phyloP scores from a whole-genome alignment of 2,113 vertebrate genomes.

The Pavo muticus region DNA sequence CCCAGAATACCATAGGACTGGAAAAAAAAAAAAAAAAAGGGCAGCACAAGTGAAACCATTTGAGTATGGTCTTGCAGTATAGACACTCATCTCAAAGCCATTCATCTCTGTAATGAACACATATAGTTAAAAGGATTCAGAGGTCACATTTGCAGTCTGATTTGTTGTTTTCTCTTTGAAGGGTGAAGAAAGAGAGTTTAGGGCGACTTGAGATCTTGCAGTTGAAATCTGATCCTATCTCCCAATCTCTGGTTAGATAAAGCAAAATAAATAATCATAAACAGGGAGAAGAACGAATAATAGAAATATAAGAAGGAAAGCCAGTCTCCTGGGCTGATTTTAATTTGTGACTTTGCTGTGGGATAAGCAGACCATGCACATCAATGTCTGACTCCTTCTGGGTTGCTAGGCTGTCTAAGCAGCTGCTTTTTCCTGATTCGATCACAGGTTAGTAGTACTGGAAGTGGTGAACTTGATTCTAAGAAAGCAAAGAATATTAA shows the following conservation, averaged over 20 bases:
- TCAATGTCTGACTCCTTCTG: rapidly evolving
- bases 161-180: background rate
- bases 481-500: background rate
- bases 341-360: background rate
- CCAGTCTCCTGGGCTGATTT: background rate
- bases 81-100: too few species aligned
- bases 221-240: background rate
- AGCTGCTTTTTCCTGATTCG: background rate
- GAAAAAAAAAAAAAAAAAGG: background rate
- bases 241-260: background rate
- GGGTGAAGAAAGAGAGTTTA: background rate
- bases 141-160: background rate
- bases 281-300: background rate
- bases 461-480: background rate
- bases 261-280: constrained; percentile 3
- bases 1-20: background rate
- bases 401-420: background rate
- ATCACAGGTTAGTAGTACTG: background rate
- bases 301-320: background rate
- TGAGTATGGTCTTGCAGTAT: background rate
- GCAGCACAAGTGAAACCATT: background rate
- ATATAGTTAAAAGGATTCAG: background rate
- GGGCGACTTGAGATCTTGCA: background rate
- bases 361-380: background rate
- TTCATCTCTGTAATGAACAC: background rate